Percentiles rank a stretch among this genome's conserved stretches.
Evolutionary conservation across 2,888 invertebrate genomes (phyloP).

Genomic region (Parnassius orleans): DNA sequence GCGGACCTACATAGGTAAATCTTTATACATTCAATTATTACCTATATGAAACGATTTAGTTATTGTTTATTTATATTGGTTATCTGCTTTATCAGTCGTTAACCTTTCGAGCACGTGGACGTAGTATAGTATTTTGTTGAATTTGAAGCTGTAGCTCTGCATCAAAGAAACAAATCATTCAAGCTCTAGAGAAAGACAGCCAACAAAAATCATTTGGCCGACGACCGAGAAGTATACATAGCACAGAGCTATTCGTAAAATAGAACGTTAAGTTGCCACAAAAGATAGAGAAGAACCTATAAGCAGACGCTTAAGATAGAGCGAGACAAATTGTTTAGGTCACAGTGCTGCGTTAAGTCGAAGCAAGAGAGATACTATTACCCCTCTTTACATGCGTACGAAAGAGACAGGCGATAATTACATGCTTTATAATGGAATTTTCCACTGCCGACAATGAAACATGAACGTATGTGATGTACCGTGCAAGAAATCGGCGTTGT

Average conservation of each 20-base stretch:
- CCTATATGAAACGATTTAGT: slow-evolving; percentile 5
- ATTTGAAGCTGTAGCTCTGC: slow-evolving; percentile 80
- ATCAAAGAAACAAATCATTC: slow-evolving; percentile 76
- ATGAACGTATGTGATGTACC: slow-evolving; percentile 59
- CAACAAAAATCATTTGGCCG: slow-evolving; percentile 77
- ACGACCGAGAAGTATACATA: slow-evolving; percentile 81
- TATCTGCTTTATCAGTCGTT: slow-evolving; percentile 75
- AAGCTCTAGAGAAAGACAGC: slow-evolving; percentile 80
- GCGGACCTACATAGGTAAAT: too few relatives aligned
- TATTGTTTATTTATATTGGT: slow-evolving; percentile 72
- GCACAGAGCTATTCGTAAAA: slow-evolving; percentile 79
- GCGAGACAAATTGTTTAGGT: slow-evolving; percentile 61
- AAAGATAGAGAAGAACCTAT: slow-evolving; percentile 62
- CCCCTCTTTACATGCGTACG: slow-evolving; percentile 42
- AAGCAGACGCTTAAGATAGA: slow-evolving; percentile 43
- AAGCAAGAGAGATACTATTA: slow-evolving; percentile 57
- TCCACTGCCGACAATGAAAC: slow-evolving; percentile 80
- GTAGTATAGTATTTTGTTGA: slow-evolving; percentile 74
- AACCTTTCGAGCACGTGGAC: slow-evolving; percentile 73
- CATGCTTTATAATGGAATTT: slow-evolving; percentile 78
- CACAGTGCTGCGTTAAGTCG: slow-evolving; percentile 75
- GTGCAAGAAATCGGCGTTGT: slow-evolving; percentile 42
- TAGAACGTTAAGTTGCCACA: slow-evolving; percentile 69
- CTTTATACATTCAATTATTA: slow-evolving; percentile 2
- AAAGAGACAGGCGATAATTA: slow-evolving; percentile 64